phyloP scores from a whole-genome alignment of 2,113 vertebrate genomes.

The Amblyornis subalaris region DNA sequence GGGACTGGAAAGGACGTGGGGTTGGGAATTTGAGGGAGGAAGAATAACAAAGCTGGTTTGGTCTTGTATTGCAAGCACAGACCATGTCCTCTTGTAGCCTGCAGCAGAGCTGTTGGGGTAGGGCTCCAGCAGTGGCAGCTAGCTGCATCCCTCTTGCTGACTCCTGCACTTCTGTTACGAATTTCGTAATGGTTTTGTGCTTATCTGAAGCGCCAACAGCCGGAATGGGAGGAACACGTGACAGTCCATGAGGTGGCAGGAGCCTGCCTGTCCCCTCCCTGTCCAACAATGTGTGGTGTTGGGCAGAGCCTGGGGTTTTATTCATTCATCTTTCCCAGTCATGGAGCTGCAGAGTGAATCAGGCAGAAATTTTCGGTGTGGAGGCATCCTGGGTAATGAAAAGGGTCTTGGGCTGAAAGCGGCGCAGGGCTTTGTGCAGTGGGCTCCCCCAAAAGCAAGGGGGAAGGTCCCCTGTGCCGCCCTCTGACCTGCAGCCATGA shows the following conservation, averaged over 20 bases:
- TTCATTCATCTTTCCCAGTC: rapidly evolving
- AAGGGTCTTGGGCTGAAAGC: rapidly evolving
- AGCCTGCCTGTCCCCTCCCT: background rate
- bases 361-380: rapidly evolving
- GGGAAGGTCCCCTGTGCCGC: background rate
- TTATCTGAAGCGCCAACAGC: background rate
- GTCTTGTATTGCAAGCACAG: background rate
- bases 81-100: background rate
- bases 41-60: background rate
- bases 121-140: background rate
- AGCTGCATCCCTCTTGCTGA: constrained; percentile 15
- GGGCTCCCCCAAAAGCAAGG: background rate
- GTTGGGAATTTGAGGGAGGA: background rate
- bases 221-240: background rate
- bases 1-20: background rate
- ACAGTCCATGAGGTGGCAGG: background rate
- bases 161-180: background rate
- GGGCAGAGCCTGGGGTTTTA: background rate
- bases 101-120: background rate
- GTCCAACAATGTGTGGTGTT: background rate
- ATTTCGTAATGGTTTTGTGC: background rate
- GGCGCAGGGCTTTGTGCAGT: background rate
- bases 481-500: background rate
- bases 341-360: rapidly evolving
- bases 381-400: background rate